Evolutionary conservation across 2,113 vertebrate species (phyloP).

Genomic region (Tachuris rubrigastra): DNA sequence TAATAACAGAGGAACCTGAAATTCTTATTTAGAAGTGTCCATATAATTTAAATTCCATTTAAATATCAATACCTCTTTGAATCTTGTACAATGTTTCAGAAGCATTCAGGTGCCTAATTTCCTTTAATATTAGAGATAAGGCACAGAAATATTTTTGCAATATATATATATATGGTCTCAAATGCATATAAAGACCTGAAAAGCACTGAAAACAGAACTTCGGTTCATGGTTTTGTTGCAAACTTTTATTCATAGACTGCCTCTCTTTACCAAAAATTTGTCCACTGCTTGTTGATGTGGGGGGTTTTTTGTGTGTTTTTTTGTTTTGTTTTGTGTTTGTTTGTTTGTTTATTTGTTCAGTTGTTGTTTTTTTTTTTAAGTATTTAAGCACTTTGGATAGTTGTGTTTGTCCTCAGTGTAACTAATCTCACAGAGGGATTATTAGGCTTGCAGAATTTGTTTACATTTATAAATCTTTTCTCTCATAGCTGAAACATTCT

Average conservation of each 20-base stretch:
- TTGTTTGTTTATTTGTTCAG: too few relatives aligned
- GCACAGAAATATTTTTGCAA: background rate
- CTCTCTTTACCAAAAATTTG: background rate
- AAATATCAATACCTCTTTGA: background rate
- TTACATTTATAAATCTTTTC: constrained; percentile 7
- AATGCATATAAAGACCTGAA: background rate
- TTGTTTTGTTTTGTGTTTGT: too few relatives aligned
- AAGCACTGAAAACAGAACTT: background rate
- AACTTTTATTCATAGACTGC: background rate
- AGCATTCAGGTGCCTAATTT: background rate
- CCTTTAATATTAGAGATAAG: background rate
- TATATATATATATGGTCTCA: background rate
- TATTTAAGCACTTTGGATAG: background rate
- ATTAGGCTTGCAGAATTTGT: background rate
- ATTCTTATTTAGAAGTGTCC: background rate
- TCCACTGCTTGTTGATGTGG: background rate
- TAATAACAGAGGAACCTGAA: background rate
- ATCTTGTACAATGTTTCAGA: background rate
- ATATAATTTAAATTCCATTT: background rate
- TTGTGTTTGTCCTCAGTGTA: background rate
- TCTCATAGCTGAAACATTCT: background rate
- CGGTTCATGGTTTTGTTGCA: background rate
- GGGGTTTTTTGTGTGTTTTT: too few relatives aligned
- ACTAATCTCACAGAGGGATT: background rate
- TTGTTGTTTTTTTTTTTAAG: background rate